phyloP scores from a whole-genome alignment of 2,888 invertebrate species.

The Hemaris fuciformis region DNA sequence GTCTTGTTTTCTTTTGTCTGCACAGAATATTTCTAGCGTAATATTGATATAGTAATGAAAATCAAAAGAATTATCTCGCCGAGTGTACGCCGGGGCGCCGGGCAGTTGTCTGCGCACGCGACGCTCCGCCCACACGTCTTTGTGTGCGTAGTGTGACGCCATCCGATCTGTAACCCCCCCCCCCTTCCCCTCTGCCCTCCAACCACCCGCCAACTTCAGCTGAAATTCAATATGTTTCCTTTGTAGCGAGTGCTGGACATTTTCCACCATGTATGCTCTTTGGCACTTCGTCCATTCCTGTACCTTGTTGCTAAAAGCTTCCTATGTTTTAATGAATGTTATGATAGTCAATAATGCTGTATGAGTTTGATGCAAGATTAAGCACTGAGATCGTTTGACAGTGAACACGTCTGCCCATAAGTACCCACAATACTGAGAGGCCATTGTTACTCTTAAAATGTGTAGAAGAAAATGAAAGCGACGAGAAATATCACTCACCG shows the following conservation, averaged over 20 bases:
- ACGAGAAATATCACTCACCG: no score
- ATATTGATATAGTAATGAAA: background rate
- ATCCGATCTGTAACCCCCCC: constrained; percentile 38
- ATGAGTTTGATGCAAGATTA: no score
- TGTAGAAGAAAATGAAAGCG: no score
- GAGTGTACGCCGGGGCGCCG: constrained; percentile 50
- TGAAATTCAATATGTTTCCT: constrained; percentile 11
- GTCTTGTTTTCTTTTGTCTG: no score
- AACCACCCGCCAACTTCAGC: constrained; percentile 15
- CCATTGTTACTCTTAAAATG: no score
- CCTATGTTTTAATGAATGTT: background rate
- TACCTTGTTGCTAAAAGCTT: constrained; percentile 2
- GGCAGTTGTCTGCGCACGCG: constrained; percentile 46
- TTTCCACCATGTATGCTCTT: constrained; percentile 4
- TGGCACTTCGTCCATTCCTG: background rate
- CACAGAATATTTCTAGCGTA: no score
- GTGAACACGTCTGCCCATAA: background rate
- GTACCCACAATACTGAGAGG: no score
- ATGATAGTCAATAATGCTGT: background rate
- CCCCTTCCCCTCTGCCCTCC: constrained; percentile 12
- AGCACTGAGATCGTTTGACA: no score
- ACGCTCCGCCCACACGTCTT: constrained; percentile 52
- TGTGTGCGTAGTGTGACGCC: constrained; percentile 50
- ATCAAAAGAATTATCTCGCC: constrained; percentile 17
- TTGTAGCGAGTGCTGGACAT: constrained; percentile 5